phyloP scores from a whole-genome alignment of 1,140 invertebrate genomes.

The Onthophagus taurus region DNA sequence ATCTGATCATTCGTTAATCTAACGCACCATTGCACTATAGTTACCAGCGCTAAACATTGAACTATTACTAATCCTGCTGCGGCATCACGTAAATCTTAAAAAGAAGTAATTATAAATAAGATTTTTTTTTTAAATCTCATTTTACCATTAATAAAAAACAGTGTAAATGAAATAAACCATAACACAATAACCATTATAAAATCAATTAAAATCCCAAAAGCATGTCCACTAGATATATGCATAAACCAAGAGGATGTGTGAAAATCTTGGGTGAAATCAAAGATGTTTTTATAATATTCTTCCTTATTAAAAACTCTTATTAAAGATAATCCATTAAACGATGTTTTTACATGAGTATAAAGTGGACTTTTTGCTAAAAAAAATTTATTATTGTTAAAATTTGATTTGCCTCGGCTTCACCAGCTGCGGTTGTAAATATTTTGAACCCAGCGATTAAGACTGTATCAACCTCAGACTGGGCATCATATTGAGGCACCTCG shows the following conservation, averaged over 20 bases:
- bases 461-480: not conserved
- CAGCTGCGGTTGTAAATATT: not conserved
- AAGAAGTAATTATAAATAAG: too few relatives aligned
- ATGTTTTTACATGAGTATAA: constrained; percentile 58
- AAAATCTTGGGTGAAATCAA: constrained; percentile 47
- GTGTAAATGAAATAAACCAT: constrained; percentile 48
- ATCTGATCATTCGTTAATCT: too few relatives aligned
- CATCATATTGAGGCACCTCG: too few relatives aligned
- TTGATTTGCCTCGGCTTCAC: too few relatives aligned
- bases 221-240: constrained; percentile 52
- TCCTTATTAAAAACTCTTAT: constrained; percentile 64
- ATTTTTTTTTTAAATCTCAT: too few relatives aligned
- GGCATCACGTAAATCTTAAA: too few relatives aligned
- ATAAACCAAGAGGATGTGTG: constrained; percentile 57
- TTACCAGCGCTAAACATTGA: too few relatives aligned
- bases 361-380: constrained; percentile 53
- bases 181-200: constrained; percentile 56
- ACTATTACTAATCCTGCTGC: too few relatives aligned
- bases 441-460: not conserved
- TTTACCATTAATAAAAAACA: too few relatives aligned
- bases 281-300: constrained; percentile 58
- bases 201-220: constrained; percentile 48
- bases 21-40: too few relatives aligned
- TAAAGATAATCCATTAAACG: constrained; percentile 36
- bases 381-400: not conserved